A percentile compares a stretch with the other conserved stretches of the same genome.
Evolutionary conservation across 2,888 invertebrate species (phyloP).

Genomic region (Tachina lurida): DNA sequence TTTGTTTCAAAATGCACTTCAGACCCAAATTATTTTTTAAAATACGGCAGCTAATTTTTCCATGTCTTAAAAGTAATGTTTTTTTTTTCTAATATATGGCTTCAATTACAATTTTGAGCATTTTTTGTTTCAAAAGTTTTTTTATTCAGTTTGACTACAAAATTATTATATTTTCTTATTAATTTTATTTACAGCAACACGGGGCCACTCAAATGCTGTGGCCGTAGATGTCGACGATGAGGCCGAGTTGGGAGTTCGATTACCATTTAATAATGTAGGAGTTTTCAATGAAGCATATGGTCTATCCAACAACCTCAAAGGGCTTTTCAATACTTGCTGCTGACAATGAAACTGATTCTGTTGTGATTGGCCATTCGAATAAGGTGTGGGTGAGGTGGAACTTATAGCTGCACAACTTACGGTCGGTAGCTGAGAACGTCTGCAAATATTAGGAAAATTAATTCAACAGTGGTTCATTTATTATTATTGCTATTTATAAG

Average conservation of each 20-base stretch:
- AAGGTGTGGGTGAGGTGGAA: conserved; percentile 59
- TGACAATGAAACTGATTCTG: conserved; percentile 41
- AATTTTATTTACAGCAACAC: conserved; percentile 32
- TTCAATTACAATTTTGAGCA: conserved; percentile 60
- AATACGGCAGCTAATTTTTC: background rate
- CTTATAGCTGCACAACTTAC: conserved; percentile 66
- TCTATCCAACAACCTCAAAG: conserved; percentile 70
- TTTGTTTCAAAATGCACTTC: too few species aligned
- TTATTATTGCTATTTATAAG: background rate
- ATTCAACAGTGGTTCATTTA: background rate
- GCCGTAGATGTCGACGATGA: conserved; percentile 52
- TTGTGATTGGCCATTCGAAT: conserved; percentile 37
- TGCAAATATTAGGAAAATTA: conserved; percentile 33
- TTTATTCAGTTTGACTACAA: conserved; percentile 28
- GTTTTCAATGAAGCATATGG: conserved; percentile 73
- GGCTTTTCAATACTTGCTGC: conserved; percentile 73
- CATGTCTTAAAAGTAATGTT: conserved; percentile 17
- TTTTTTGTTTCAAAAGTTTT: conserved; percentile 16
- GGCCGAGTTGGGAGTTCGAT: conserved; percentile 59
- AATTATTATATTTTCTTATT: conserved; percentile 56
- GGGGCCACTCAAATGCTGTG: conserved; percentile 71
- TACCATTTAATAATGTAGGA: conserved; percentile 72
- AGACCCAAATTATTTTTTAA: too few species aligned
- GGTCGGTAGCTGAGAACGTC: conserved; percentile 72
- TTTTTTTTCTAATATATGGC: conserved; percentile 38